Percentiles rank a stretch among this genome's conserved stretches.
phyloP scores from a whole-genome alignment of 2,113 vertebrate species.

The Leuciscus idus region DNA sequence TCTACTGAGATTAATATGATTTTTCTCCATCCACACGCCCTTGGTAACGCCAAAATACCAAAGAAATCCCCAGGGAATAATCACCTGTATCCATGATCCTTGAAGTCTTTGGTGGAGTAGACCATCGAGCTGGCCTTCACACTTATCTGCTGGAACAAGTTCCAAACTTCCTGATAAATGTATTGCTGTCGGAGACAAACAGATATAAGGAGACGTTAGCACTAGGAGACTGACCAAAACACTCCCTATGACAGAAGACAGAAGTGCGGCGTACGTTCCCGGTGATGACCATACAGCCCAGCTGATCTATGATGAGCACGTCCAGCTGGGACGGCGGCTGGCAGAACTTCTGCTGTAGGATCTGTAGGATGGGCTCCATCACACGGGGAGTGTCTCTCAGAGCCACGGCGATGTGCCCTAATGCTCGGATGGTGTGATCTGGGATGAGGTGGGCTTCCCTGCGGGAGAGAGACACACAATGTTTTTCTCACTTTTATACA shows the following conservation, averaged over 20 bases:
- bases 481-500: neutral
- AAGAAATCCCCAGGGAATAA: neutral
- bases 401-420: constrained; percentile 96
- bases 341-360: constrained; percentile 98
- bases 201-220: neutral
- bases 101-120: constrained; percentile 95
- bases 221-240: neutral
- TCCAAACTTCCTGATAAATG: constrained; percentile 99
- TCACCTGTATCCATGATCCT: constrained; percentile 97
- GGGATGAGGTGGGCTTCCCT: constrained; percentile 97
- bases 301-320: constrained; percentile 95
- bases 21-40: neutral
- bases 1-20: neutral
- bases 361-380: constrained; percentile 98
- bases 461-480: constrained; percentile 5
- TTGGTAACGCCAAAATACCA: neutral
- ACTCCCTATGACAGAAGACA: neutral
- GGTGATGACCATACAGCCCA: constrained; percentile 98
- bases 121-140: constrained; percentile 98
- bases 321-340: constrained; percentile 97
- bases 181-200: constrained; percentile 85
- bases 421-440: constrained; percentile 94
- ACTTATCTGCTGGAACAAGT: constrained; percentile 98
- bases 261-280: constrained; percentile 82
- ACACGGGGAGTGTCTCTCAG: constrained; percentile 92